These are phyloP conservation scores for Eristalis tenax DNA, from an alignment of 2,888 invertebrate genomes.

Conservation along the genomic window DNA sequence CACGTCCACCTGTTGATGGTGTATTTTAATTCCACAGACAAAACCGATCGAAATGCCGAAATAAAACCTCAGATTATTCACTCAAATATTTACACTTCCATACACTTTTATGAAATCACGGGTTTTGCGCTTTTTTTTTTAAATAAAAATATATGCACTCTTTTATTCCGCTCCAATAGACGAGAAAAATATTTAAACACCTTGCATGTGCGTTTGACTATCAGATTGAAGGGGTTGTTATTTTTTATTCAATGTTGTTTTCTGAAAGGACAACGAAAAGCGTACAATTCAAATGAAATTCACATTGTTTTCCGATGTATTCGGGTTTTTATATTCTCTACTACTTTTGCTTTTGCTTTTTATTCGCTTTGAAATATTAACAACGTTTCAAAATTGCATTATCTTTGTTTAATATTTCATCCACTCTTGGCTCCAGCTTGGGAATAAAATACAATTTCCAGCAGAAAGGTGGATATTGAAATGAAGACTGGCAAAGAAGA, in stretches of 20 bases:
- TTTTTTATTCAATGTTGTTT: neutral
- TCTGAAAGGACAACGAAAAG: neutral
- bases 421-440: neutral
- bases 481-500: neutral
- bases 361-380: conserved; percentile 24
- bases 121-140: neutral
- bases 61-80: neutral
- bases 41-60: neutral
- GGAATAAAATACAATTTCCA: neutral
- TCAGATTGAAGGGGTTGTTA: neutral
- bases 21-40: neutral
- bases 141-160: neutral
- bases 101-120: neutral
- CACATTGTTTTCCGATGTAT: neutral
- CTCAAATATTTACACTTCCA: neutral
- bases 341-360: neutral
- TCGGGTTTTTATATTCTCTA: neutral
- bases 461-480: neutral
- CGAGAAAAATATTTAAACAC: neutral
- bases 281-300: neutral
- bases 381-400: conserved; percentile 38
- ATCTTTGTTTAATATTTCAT: conserved; percentile 42
- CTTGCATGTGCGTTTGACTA: neutral
- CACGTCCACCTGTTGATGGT: neutral
- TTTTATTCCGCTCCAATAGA: conserved; percentile 5